Conservation (phyloP, 2,888 invertebrate species). For the Drepana falcataria region DNA sequence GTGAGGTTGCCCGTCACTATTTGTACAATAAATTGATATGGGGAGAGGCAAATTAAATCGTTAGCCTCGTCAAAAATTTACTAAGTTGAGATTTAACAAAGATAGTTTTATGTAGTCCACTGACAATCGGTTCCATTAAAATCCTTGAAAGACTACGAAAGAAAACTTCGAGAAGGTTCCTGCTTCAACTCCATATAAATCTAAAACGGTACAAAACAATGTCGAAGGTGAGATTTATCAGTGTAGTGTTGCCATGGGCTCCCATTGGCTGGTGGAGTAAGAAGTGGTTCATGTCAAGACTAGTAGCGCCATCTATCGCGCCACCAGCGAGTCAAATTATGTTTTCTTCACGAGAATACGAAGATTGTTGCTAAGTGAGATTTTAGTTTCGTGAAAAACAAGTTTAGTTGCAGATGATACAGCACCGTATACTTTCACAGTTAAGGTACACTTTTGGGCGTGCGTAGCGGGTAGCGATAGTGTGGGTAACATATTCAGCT, state of each 20-base stretch:
- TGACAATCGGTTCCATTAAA: neutral
- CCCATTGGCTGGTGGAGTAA: slow-evolving; percentile 3
- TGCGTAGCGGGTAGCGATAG: neutral
- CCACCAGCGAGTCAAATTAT: slow-evolving; percentile 12
- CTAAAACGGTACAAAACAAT: slow-evolving; percentile 9
- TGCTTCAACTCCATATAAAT: neutral
- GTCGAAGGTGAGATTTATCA: slow-evolving; percentile 19
- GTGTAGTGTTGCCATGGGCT: slow-evolving; percentile 25
- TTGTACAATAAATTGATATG: neutral
- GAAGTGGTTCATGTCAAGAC: slow-evolving; percentile 6
- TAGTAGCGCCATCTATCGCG: slow-evolving; percentile 40
- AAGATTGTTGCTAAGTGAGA: slow-evolving; percentile 1
- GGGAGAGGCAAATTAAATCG: slow-evolving; percentile 1
- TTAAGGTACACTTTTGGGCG: neutral
- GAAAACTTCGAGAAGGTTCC: neutral
- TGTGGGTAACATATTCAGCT: neutral
- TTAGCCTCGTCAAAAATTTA: neutral
- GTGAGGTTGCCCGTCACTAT: slow-evolving; percentile 26
- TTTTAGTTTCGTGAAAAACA: slow-evolving; percentile 1
- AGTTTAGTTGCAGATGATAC: neutral
- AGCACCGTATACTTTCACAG: neutral
- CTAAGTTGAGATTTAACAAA: no score
- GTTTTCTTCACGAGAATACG: neutral
- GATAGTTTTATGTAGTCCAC: neutral
- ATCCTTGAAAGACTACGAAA: neutral